Percentiles rank a stretch among this genome's conserved stretches.
Evolutionary conservation across 2,797 vertebrate genomes (phyloP).

Genomic region (Spinibarbus caldwelli): DNA sequence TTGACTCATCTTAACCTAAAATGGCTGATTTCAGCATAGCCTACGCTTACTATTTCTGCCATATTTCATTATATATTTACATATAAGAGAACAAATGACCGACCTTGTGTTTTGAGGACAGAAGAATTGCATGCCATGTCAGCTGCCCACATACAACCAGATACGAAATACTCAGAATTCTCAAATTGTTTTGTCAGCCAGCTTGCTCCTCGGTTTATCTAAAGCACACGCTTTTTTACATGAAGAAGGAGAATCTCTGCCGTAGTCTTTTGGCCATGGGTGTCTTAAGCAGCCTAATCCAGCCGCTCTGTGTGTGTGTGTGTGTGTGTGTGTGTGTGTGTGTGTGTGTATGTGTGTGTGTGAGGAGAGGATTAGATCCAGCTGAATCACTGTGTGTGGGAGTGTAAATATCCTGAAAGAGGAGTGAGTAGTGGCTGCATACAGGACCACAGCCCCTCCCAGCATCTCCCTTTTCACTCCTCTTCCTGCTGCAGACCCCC

Average conservation of each 20-base stretch:
- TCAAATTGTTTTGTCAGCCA: constrained; percentile 10
- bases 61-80: too few species aligned
- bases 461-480: constrained; percentile 49
- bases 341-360: constrained; percentile 13
- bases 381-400: constrained; percentile 70
- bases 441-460: constrained; percentile 59
- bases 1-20: neutral
- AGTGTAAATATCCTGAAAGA: constrained; percentile 70
- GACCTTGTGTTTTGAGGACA: constrained; percentile 18
- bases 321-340: constrained; percentile 53
- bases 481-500: constrained; percentile 54
- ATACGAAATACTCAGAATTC: constrained; percentile 3
- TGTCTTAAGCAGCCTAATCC: constrained; percentile 55
- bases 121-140: constrained; percentile 14
- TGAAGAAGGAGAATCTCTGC: constrained; percentile 11
- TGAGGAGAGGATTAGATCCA: constrained; percentile 57
- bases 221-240: neutral
- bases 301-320: constrained; percentile 33
- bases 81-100: neutral
- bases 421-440: constrained; percentile 63
- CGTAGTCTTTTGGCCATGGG: constrained; percentile 28
- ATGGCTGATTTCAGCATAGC: neutral
- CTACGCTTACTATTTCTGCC: neutral
- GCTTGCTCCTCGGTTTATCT: constrained; percentile 20
- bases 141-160: constrained; percentile 8